Percentiles rank a stretch among this genome's conserved stretches.
phyloP scores from a whole-genome alignment of 1,140 invertebrate genomes.

The Drosophila punjabiensis region DNA sequence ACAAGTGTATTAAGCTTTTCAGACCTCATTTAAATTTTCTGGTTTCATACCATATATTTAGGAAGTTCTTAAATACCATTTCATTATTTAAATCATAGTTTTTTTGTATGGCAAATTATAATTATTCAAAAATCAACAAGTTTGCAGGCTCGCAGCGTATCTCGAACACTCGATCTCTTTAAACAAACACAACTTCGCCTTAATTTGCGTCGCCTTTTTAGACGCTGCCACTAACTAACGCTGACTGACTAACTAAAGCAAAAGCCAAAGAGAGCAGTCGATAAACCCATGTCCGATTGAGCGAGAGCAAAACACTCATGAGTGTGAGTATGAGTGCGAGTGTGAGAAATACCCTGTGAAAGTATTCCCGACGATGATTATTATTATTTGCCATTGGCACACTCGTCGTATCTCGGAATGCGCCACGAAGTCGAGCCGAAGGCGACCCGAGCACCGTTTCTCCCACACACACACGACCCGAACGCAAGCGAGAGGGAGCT shows the following conservation, averaged over 20 bases:
- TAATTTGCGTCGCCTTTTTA: constrained; percentile 16
- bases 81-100: not conserved
- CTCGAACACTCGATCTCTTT: constrained; percentile 1
- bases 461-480: constrained; percentile 30
- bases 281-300: constrained; percentile 8
- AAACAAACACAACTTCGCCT: constrained; percentile 21
- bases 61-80: not conserved
- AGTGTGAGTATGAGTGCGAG: not conserved
- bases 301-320: constrained; percentile 14
- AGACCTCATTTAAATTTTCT: not conserved
- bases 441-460: constrained; percentile 20
- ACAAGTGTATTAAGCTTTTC: not conserved
- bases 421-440: constrained; percentile 19
- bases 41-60: not conserved
- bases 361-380: constrained; percentile 57
- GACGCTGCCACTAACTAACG: constrained; percentile 30
- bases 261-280: constrained; percentile 9
- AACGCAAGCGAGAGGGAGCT: not conserved
- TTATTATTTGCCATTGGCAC: constrained; percentile 65
- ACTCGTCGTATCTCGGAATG: constrained; percentile 48
- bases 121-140: constrained; percentile 33
- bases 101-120: not conserved
- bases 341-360: constrained; percentile 62
- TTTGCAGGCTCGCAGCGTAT: not conserved
- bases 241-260: constrained; percentile 1